These are phyloP conservation scores for Zaprionus bogoriensis DNA, from an alignment of 2,888 invertebrate genomes.

Conservation along the genomic window DNA sequence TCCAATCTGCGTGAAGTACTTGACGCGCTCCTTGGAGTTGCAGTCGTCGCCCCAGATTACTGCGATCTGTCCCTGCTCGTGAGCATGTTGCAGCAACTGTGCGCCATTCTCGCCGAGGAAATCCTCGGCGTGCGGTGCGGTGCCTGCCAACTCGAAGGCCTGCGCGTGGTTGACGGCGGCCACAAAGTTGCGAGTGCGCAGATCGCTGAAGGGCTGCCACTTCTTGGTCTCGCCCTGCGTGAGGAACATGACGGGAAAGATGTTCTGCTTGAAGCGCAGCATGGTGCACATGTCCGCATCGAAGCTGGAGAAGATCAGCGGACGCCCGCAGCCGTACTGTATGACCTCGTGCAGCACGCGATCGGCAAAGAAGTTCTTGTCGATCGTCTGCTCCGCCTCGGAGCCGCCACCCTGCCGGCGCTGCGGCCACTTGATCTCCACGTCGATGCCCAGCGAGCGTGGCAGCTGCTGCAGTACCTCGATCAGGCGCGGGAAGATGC, in stretches of 20 bases:
- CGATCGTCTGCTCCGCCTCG: conserved; percentile 91
- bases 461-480: conserved; percentile 92
- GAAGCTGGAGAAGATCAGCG: conserved; percentile 96
- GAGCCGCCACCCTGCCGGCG: conserved; percentile 91
- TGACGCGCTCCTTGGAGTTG: conserved; percentile 92
- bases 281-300: conserved; percentile 98
- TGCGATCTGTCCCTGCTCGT: conserved; percentile 91
- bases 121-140: conserved; percentile 96
- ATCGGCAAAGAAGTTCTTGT: conserved; percentile 96
- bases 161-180: conserved; percentile 92
- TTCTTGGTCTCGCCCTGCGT: conserved; percentile 80
- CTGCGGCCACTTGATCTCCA: conserved; percentile 99
- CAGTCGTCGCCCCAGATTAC: conserved; percentile 99
- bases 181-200: conserved; percentile 90
- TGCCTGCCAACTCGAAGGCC: conserved; percentile 92
- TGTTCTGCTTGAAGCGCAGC: conserved; percentile 97
- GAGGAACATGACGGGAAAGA: conserved; percentile 97
- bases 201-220: conserved; percentile 90
- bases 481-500: conserved; percentile 96
- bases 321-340: conserved; percentile 89
- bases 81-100: conserved; percentile 87
- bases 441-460: conserved; percentile 95
- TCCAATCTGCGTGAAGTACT: conserved; percentile 92
- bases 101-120: conserved; percentile 88
- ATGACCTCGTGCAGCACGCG: conserved; percentile 91